Percentiles rank a stretch among this genome's conserved stretches.
phyloP scores from a whole-genome alignment of 2,888 invertebrate species.

The Trachelus tabidus region DNA sequence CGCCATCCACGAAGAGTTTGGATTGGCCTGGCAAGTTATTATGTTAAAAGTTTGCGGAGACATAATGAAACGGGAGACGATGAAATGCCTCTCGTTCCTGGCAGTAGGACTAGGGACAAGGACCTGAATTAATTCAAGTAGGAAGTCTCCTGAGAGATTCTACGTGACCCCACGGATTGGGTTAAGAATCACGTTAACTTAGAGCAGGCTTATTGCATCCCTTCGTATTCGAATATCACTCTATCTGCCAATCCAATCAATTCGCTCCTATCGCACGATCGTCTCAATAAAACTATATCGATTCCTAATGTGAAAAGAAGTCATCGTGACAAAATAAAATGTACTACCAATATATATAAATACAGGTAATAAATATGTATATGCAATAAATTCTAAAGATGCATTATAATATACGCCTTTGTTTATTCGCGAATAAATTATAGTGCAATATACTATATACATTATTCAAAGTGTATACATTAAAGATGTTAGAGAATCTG shows the following conservation, averaged over 20 bases:
- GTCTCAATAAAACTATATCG: neutral
- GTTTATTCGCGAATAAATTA: neutral
- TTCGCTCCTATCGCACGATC: neutral
- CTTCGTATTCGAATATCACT: neutral
- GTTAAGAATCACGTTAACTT: slow-evolving; percentile 19
- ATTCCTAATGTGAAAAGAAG: neutral
- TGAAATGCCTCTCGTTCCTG: neutral
- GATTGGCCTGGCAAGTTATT: slow-evolving; percentile 30
- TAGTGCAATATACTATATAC: neutral
- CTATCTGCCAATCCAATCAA: neutral
- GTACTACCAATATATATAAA: neutral
- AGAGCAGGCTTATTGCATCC: neutral
- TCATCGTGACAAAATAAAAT: neutral
- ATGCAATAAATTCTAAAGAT: neutral
- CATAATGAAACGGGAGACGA: slow-evolving; percentile 5
- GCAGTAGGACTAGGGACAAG: neutral
- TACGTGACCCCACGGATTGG: slow-evolving; percentile 20
- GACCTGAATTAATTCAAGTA: slow-evolving; percentile 21
- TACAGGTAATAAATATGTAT: neutral
- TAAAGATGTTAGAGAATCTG: neutral
- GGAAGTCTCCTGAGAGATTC: slow-evolving; percentile 14
- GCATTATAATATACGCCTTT: neutral
- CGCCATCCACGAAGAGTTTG: slow-evolving; percentile 9
- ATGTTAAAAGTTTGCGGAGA: slow-evolving; percentile 29
- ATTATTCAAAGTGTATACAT: neutral